Base-by-base conservation (phyloP, 2,797 vertebrate genomes). In the Neosilurus hyrtlii region DNA sequence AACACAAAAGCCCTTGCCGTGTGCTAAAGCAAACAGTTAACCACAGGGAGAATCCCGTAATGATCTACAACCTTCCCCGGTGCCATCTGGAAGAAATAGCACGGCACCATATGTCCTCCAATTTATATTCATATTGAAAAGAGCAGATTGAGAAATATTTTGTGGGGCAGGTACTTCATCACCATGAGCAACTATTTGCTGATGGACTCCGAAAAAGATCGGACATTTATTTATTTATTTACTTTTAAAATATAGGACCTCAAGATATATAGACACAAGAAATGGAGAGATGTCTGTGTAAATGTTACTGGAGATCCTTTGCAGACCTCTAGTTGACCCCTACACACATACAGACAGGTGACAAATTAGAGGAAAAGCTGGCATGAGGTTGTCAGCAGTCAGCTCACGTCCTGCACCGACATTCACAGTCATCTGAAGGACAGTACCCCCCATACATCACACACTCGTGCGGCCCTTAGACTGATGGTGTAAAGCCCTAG, bases 1-100 rank as follows among this genome's bases (percentile, higher is more conserved):
- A 77, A 54, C 75, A 37, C 51, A 73, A 80, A 75, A 24, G 80
- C 71, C 54, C 57, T 59, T 43, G 80, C 67, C 75, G 14, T 72
- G 18, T 59, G 67, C 80, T 51, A 56, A 76, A 83, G 75, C 61
- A 74, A 71, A 70, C 20, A 18, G 61, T 79, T 56, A 71, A 83
- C 75, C 57, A 52, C 10, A 63, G 82, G 74, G 67, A 83, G 72
- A 65, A 37, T 62, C 80, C 54, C 9, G 63, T 68, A 82, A 88
- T 88, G 87, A 89, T 88, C 80, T 89, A 88, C 87, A 87, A 84
- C 86, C 84, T 86, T 77, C 68, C 79, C 82, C 74, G 68, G 54
- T 68, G 79, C 88, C 89, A 90, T 89, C 89, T 89, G 88, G 87
- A 88, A 68, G 81, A 80, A 84, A 89, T 89, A 84, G 85, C 85